Conservation (phyloP, 1,140 invertebrate species). For the Drosophila auraria region DNA sequence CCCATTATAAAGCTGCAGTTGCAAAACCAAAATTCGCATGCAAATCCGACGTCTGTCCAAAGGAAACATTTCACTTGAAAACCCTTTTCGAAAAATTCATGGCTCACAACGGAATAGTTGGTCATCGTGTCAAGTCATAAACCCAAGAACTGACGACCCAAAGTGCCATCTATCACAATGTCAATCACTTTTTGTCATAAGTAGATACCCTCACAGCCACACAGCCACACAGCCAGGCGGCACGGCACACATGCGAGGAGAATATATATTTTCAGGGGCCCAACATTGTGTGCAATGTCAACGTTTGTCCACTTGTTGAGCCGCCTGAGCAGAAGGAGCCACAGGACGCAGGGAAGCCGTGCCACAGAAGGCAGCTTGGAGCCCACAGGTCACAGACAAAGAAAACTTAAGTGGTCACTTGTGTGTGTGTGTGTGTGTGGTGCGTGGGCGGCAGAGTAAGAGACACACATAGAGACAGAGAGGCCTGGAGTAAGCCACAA, state of each 20-base stretch:
- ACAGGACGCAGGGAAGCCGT: slow-evolving; percentile 21
- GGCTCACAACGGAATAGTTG: slow-evolving; percentile 39
- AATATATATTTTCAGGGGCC: slow-evolving; percentile 47
- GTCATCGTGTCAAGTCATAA: slow-evolving; percentile 70
- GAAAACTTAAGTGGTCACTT: slow-evolving; percentile 79
- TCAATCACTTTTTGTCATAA: slow-evolving; percentile 78
- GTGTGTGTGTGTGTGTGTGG: slow-evolving; percentile 10
- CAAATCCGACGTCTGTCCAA: slow-evolving; percentile 12
- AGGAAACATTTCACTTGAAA: slow-evolving; percentile 30
- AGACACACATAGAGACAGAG: background rate
- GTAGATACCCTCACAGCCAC: slow-evolving; percentile 59
- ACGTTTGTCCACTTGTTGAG: slow-evolving; percentile 79
- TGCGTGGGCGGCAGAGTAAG: background rate
- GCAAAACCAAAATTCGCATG: slow-evolving; percentile 21
- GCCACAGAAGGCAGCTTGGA: slow-evolving; percentile 22
- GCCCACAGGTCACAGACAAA: slow-evolving; percentile 73
- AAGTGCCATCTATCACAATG: slow-evolving; percentile 80
- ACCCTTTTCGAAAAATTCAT: slow-evolving; percentile 34
- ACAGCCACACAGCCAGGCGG: slow-evolving; percentile 32
- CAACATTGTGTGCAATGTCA: slow-evolving; percentile 75
- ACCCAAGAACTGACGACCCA: slow-evolving; percentile 50
- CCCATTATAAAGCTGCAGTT: slow-evolving; percentile 3
- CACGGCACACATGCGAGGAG: slow-evolving; percentile 8
- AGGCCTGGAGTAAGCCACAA: slow-evolving; percentile 46
- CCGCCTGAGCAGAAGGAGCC: slow-evolving; percentile 34